A percentile compares a stretch with the other conserved stretches of the same genome.
phyloP scores from a whole-genome alignment of 2,113 vertebrate genomes.

The human region DNA sequence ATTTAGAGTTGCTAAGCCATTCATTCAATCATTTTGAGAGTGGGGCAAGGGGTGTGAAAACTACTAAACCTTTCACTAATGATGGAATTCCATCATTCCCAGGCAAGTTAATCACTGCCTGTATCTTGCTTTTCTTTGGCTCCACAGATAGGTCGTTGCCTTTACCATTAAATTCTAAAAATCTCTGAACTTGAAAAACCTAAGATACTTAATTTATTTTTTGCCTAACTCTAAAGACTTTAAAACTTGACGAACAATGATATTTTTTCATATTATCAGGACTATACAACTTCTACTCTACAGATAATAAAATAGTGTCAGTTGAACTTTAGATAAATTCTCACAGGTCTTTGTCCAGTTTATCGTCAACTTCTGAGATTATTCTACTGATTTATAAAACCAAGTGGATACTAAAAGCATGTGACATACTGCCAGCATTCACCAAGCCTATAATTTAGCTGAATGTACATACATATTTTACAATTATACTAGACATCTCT shows the following conservation, averaged over 20 bases:
- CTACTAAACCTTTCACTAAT: not conserved
- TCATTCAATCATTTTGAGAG: not conserved
- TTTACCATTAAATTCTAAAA: constrained; percentile 18
- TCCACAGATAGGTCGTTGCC: not conserved
- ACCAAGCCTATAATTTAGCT: constrained; percentile 10
- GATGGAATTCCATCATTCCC: not conserved
- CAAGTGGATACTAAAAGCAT: not conserved
- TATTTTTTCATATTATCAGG: not conserved
- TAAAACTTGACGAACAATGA: not conserved
- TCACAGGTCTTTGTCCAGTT: not conserved
- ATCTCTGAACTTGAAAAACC: constrained; percentile 2
- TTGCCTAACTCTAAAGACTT: not conserved
- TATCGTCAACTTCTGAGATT: not conserved
- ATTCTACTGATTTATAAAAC: constrained; percentile 20
- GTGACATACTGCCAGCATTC: not conserved
- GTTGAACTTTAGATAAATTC: not conserved
- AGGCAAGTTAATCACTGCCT: not conserved
- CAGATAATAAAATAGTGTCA: not conserved
- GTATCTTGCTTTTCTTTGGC: not conserved
- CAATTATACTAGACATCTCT: not conserved
- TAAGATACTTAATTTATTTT: constrained; percentile 1
- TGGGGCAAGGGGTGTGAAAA: too few relatives aligned
- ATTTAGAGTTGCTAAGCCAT: not conserved
- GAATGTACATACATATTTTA: not conserved
- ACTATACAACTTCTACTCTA: not conserved